Base-by-base conservation (phyloP, 2,888 invertebrate species). In the Diaphora mendica region DNA sequence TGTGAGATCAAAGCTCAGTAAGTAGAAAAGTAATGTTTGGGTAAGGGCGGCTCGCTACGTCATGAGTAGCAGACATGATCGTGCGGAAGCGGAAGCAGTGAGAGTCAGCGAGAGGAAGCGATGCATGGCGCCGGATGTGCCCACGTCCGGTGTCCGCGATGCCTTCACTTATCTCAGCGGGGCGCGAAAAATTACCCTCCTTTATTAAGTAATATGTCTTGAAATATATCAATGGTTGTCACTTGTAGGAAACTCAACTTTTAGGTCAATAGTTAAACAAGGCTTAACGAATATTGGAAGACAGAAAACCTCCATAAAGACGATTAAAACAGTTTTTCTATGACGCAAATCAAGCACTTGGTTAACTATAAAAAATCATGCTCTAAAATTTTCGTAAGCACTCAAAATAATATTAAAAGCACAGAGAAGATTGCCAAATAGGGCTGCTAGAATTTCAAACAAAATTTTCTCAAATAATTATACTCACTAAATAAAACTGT, bases 141-240 rank as follows among this genome's bases (percentile, higher is more conserved):
- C 92, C 92, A 92, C 93, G 92, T 95, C 95, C 95, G 87, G 88
- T 87, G 89, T 79, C 88, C 87, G 85, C 89, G 89, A 86, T 89
- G 93, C 92, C 94, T 94, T 93, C 94, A 95, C 94, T 95, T 95
- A 95, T 91, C 95, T 82, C 94, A 90, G 93, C 91, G 81, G 94
- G 95, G 91, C 76, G 88, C 88, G 84, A 87, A 85, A 87, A 87
- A 91, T 91, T 91, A 86, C 88, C 83, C 75, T 74, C 69, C 77
- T 79, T 55, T 84, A 86, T 77, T 84, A 84, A 86, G 85, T 85
- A 86, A 86, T 86, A 64, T 74, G 59, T 70, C 77, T 77, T 78
- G 67, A 76, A 72, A 66, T 70, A 72, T 42, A 51, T 70, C 55
- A 0, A 68, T 64, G 26, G 64, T 67, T 68, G 30, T 66, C 33